Evolutionary conservation across 2,797 vertebrate species (phyloP).

Genomic region (Rhynchotus rufescens): DNA sequence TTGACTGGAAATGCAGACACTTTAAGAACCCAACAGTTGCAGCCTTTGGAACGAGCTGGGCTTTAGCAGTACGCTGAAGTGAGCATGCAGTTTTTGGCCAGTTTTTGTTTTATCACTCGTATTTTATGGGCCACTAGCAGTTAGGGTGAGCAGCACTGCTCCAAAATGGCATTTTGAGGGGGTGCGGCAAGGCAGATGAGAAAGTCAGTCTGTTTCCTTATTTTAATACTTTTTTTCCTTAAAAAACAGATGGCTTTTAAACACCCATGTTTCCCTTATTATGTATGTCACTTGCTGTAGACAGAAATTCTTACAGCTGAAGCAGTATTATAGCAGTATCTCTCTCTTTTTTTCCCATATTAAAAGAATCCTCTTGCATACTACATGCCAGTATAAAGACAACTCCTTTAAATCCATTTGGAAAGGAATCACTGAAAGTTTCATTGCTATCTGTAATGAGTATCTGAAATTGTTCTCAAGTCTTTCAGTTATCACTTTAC

Average conservation of each 20-base stretch:
- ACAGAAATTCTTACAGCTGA: background rate
- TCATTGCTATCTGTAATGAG: conserved; percentile 32
- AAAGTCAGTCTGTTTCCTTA: background rate
- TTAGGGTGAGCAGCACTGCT: background rate
- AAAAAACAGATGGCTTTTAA: background rate
- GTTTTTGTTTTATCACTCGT: background rate
- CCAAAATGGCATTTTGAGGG: background rate
- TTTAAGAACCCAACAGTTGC: background rate
- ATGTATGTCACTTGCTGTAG: background rate
- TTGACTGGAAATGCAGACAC: background rate
- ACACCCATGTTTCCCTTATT: background rate
- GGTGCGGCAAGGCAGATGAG: background rate
- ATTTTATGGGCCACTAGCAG: background rate
- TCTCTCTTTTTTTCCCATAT: background rate
- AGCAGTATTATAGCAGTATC: background rate
- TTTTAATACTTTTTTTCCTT: background rate
- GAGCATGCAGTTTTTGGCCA: background rate
- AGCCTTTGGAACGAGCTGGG: background rate
- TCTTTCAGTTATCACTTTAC: conserved; percentile 34
- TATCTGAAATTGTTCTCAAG: conserved; percentile 13
- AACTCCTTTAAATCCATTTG: conserved; percentile 11
- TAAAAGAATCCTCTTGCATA: background rate
- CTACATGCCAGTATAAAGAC: background rate
- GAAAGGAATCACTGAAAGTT: conserved; percentile 33
- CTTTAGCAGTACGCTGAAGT: background rate